Base-by-base conservation (phyloP, 2,888 invertebrate species). In the Dromius quadrimaculatus region DNA sequence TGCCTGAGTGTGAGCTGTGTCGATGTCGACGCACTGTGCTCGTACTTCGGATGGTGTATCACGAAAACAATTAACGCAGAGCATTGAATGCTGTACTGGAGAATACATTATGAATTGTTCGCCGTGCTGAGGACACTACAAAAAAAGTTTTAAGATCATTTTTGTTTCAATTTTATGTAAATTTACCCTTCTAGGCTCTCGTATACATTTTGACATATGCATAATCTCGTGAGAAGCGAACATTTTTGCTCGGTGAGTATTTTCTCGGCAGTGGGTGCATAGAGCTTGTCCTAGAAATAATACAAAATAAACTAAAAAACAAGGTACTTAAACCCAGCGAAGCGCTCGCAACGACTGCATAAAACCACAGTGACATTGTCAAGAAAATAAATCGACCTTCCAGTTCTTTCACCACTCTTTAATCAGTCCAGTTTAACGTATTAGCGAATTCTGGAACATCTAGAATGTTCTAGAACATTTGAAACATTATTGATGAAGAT, bases 51-150 rank as follows among this genome's bases (percentile, higher is more conserved):
- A 85, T 59, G 88, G 88, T 62, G 88, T 87, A 76, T 90, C 90
- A 34, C 90, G 86, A 77, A 91, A 91, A 77, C 92, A 92, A 75
- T 90, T 90, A 43, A 91, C 90, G 79, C 92, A 92, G 43, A 91
- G 82, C 88, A 92, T 89, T 54, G 86, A 84, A 78, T 89, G 88
- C 76, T 88, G 88, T 69, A 88, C 86, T 59, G 88, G 88, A 4
- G 90, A 90, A 80, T 88, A 92, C 88, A 92, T 89, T 74, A 91
- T 90, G 81, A 88, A 91, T 72, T 90, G 90, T 79, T 92, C 91
- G 13, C 89, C 89, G 79, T 92, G 92, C 62, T 86, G 84, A 1
- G 85, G 81, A 77, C 91, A 90, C 83, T 89, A 76, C 2, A 54
- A 32, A 57, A 8, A 17, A 2, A 6, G 5, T 6, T 15, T 8